Evolutionary conservation across 2,797 vertebrate genomes (phyloP).

Genomic region (Acrossocheilus wenchowensis): DNA sequence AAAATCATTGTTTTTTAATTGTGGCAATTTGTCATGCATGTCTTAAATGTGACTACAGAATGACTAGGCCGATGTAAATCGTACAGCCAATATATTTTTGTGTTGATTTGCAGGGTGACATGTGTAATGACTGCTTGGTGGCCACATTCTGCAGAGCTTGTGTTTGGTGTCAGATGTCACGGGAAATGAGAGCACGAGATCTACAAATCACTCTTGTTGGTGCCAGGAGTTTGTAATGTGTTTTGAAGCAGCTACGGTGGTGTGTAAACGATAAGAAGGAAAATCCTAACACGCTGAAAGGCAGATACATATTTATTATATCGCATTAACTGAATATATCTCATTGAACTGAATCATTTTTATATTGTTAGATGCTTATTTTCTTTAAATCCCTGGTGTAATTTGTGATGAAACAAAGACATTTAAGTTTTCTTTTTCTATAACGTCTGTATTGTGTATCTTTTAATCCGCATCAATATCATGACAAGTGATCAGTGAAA

Average conservation of each 20-base stretch:
- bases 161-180: slow-evolving; percentile 80
- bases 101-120: slow-evolving; percentile 65
- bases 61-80: neutral
- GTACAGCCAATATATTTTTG: neutral
- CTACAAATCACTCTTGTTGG: slow-evolving; percentile 67
- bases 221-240: slow-evolving; percentile 8
- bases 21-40: neutral
- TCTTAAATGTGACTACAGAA: neutral
- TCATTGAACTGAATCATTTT: neutral
- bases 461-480: neutral
- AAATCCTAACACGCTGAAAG: neutral
- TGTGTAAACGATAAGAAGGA: neutral
- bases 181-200: slow-evolving; percentile 71
- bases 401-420: neutral
- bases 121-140: slow-evolving; percentile 71
- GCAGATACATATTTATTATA: too few relatives aligned
- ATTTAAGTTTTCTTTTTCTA: neutral
- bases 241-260: neutral
- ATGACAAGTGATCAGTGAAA: neutral
- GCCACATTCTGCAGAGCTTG: slow-evolving; percentile 68
- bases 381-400: neutral
- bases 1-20: too few relatives aligned
- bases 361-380: neutral
- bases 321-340: neutral
- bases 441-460: neutral